phyloP scores from a whole-genome alignment of 2,888 invertebrate genomes.

The Metopia argyrocephala region DNA sequence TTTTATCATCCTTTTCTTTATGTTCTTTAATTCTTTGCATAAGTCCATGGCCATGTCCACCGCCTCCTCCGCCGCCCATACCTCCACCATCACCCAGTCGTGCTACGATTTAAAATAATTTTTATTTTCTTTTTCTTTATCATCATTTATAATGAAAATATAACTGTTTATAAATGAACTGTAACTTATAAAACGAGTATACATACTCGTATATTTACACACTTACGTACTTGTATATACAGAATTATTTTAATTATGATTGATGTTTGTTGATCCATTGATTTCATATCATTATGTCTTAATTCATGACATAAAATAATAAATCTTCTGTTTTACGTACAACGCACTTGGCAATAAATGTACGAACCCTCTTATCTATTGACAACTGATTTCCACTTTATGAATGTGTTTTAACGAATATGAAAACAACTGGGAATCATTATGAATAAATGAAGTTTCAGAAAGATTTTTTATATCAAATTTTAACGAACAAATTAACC shows the following conservation, averaged over 20 bases:
- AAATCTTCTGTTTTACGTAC: not conserved
- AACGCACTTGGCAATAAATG: too few species aligned
- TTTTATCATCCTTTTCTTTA: conserved; percentile 79
- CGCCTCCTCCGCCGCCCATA: conserved; percentile 59
- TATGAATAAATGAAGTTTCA: too few species aligned
- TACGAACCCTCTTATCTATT: too few species aligned
- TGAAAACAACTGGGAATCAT: too few species aligned
- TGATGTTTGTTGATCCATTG: conserved; percentile 18
- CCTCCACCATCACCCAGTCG: conserved; percentile 65
- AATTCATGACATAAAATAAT: conserved; percentile 7
- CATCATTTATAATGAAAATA: not conserved
- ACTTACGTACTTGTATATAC: not conserved
- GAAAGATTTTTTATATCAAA: too few species aligned
- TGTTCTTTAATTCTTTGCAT: conserved; percentile 68
- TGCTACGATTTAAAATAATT: conserved; percentile 31
- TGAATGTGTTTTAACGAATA: too few species aligned
- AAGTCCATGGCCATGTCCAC: conserved; percentile 73
- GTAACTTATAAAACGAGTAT: too few species aligned
- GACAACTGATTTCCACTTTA: too few species aligned
- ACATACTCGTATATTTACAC: not conserved
- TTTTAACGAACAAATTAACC: too few species aligned
- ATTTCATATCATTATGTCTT: not conserved
- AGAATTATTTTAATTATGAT: not conserved
- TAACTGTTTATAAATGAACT: too few species aligned
- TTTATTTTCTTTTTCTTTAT: not conserved